Base-by-base conservation (phyloP, 2,888 invertebrate species). In the Julus scandinavius region DNA sequence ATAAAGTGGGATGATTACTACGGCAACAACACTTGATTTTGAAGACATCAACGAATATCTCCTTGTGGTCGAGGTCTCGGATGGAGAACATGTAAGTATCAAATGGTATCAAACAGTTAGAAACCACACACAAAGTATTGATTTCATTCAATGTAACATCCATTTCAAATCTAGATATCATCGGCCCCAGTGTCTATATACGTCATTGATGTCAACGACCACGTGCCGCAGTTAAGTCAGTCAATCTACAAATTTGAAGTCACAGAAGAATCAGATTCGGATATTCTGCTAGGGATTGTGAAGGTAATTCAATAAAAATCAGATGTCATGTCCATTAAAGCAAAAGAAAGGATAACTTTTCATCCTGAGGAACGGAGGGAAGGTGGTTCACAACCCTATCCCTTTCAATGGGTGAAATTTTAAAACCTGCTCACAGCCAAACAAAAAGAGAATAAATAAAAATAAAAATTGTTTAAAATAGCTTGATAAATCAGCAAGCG, bases 201-300 rank as follows among this genome's bases (percentile, higher is more conserved):
- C 86, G 94, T 97, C 13, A 90, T 91, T 84, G 91, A 92, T 90
- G 94, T 97, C 0, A 97, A 97, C 91, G 96, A 97, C 90, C 96
- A 97, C 91, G 94, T 95, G 6, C 97, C 97, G 0, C 94, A 95
- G 90, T 97, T 97, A 90, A 95, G 95, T 90, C 96, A 96, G 90
- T 95, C 96, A 0, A 96, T 95, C 95, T 97, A 97, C 91, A 95
- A 94, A 87, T 97, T 97, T 90, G 95, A 96, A 91, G 94, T 96
- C 0, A 94, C 95, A 88, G 97, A 97, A 93, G 96, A 97, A 0
- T 93, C 94, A 9, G 88, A 89, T 49, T 87, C 89, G 1, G 89
- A 89, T n/a, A 15, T 88, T 17, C 49, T 89, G 38, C 49, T 89
- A 15, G 89, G 89, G 15, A 7, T 29, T 38, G 89, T 89, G n/a